phyloP scores from a whole-genome alignment of 2,113 vertebrate species.

The Aptenodytes forsteri region DNA sequence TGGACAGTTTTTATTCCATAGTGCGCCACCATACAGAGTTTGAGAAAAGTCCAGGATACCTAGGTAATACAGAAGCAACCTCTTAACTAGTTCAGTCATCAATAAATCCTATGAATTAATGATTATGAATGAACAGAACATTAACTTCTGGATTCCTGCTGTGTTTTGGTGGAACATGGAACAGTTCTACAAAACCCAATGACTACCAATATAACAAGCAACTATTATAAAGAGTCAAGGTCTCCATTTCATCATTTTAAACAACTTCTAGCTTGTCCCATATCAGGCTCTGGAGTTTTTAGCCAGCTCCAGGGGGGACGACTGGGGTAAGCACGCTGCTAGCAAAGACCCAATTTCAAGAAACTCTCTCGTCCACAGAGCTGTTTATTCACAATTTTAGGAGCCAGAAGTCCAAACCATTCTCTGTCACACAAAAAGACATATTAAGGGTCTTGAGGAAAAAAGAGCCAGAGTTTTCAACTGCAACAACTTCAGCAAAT shows the following conservation, averaged over 20 bases:
- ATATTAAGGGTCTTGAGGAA: not conserved
- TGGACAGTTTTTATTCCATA: not conserved
- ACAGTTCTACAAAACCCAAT: constrained; percentile 34
- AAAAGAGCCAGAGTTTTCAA: not conserved
- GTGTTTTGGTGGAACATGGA: constrained; percentile 41
- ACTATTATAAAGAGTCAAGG: not conserved
- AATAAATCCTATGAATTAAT: constrained; percentile 42
- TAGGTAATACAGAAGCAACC: not conserved
- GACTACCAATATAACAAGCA: constrained; percentile 16
- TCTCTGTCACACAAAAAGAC: not conserved
- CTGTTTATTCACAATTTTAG: not conserved
- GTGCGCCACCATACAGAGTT: not conserved
- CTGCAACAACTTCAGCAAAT: not conserved
- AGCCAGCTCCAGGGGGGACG: not conserved
- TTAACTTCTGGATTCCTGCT: constrained; percentile 43
- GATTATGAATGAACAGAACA: constrained; percentile 55
- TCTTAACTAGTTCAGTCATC: not conserved
- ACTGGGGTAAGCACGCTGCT: not conserved
- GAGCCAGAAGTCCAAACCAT: not conserved
- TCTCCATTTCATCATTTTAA: not conserved
- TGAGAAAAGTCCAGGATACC: not conserved
- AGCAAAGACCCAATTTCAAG: not conserved
- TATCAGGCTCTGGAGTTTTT: not conserved
- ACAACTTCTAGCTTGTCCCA: not conserved
- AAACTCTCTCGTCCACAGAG: not conserved